Base-by-base conservation (phyloP, 2,797 vertebrate species). In the Prunella strophiata region DNA sequence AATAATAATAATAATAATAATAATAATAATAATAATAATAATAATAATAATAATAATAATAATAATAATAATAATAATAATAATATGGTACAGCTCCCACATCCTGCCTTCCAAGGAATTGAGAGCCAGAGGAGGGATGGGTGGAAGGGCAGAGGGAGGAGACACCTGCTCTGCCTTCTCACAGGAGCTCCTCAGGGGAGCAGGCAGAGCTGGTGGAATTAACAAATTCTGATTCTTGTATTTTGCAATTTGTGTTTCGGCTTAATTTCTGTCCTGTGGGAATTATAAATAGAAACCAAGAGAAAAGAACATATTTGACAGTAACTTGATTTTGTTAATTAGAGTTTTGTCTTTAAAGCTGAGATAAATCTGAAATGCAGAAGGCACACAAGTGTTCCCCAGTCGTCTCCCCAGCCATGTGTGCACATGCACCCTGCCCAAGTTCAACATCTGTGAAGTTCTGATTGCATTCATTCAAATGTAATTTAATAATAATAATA, bases 371-470 rank as follows among this genome's bases (percentile, higher is more conserved):
- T 50, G 66, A 75, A 51, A 43, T 0, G 11, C 45, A 71, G 27
- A 68, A 87, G 42, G 54, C 11, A 27, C 8, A 7, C 0, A 5
- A 18, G 32, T 20, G 26, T 80, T 13, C 29, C n/a, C 19, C 13
- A 1, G 0, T 21, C 0, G 0, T 25, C 13, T 65, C 14, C 12
- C 5, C 59, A 30, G 29, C 11, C 34, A 21, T 2, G 8, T 25
- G 34, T 0, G 0, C 18, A n/a, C 2, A 0, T 11, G 29, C 34
- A 66, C 10, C 21, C 36, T 80, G 59, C 18, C 34, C 0, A 2
- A 21, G 9, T 21, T 32, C 32, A 42, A 55, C 4, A 27, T 23
- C 45, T 77, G 54, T 15, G 29, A 38, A 61, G 10, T n/a, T 93
- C 55, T 71, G 29, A 42, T 29, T 42, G 43, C 13, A 14, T 6